Evolutionary conservation across 1,140 invertebrate species (phyloP).

Genomic region (Galleria mellonella): DNA sequence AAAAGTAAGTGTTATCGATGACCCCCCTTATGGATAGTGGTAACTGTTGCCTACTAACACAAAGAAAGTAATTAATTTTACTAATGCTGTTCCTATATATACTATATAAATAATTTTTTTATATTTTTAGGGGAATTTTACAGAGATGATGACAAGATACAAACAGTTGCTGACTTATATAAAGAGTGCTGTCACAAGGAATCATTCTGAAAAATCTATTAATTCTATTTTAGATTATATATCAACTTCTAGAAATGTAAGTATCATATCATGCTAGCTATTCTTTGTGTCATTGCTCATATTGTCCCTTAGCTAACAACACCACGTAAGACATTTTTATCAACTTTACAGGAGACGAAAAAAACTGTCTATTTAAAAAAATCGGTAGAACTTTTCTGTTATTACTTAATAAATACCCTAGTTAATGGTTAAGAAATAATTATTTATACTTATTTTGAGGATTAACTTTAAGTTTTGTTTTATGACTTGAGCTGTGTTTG

Average conservation of each 20-base stretch:
- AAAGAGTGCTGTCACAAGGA: conserved; percentile 98
- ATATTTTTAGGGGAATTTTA: conserved; percentile 93
- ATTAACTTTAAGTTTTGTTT: neutral
- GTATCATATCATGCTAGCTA: conserved; percentile 26
- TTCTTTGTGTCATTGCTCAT: neutral
- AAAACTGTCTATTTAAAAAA: conserved; percentile 1
- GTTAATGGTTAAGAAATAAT: neutral
- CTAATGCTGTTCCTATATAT: no score
- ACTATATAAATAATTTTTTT: no score
- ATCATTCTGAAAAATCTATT: conserved; percentile 99
- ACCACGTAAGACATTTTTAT: neutral
- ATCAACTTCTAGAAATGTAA: conserved; percentile 98
- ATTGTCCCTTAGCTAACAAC: neutral
- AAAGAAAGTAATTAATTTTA: no score
- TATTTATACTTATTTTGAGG: neutral
- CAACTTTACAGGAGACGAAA: conserved; percentile 1
- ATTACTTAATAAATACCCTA: neutral
- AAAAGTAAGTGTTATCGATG: no score
- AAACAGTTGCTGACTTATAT: conserved; percentile 98
- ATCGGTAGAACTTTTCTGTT: neutral
- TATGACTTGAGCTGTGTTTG: neutral
- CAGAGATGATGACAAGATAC: conserved; percentile 98
- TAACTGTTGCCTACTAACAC: no score
- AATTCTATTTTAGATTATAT: conserved; percentile 99
- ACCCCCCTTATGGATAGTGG: no score